Evolutionary conservation across 2,113 vertebrate genomes (phyloP).

Genomic region (Antechinus stuartii): DNA sequence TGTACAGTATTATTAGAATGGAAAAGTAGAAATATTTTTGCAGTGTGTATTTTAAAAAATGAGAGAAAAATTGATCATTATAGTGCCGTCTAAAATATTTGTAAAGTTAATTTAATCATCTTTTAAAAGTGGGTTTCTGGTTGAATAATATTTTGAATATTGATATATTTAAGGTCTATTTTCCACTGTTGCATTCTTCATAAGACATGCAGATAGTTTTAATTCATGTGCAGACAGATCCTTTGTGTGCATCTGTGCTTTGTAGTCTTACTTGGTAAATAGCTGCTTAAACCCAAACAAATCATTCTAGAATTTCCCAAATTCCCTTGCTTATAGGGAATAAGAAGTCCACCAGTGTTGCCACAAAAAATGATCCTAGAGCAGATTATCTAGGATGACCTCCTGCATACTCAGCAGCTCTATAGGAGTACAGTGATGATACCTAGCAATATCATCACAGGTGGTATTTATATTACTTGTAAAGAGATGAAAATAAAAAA

Average conservation of each 20-base stretch:
- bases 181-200: slow-evolving; percentile 63
- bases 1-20: slow-evolving; percentile 87
- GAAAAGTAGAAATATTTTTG: slow-evolving; percentile 89
- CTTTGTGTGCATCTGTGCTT: slow-evolving; percentile 75
- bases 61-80: slow-evolving; percentile 72
- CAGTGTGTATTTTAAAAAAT: slow-evolving; percentile 81
- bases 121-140: slow-evolving; percentile 77
- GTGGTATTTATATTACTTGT: slow-evolving; percentile 88
- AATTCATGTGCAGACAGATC: slow-evolving; percentile 60
- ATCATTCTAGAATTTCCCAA: slow-evolving; percentile 56
- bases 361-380: slow-evolving; percentile 91
- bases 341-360: slow-evolving; percentile 91
- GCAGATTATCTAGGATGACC: slow-evolving; percentile 90
- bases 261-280: slow-evolving; percentile 78
- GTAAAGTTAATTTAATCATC: slow-evolving; percentile 77
- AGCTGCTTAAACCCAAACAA: slow-evolving; percentile 74
- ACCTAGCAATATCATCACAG: slow-evolving; percentile 87
- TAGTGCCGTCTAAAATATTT: slow-evolving; percentile 79
- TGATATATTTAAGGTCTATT: slow-evolving; percentile 55
- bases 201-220: slow-evolving; percentile 73
- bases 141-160: slow-evolving; percentile 75
- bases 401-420: slow-evolving; percentile 93
- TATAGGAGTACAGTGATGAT: slow-evolving; percentile 87
- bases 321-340: slow-evolving; percentile 87
- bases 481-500: slow-evolving; percentile 82